Evolutionary conservation across 2,888 invertebrate species (phyloP), one percentile per base, ranked within the genome.

Genomic region (Orthosia incerta): DNA sequence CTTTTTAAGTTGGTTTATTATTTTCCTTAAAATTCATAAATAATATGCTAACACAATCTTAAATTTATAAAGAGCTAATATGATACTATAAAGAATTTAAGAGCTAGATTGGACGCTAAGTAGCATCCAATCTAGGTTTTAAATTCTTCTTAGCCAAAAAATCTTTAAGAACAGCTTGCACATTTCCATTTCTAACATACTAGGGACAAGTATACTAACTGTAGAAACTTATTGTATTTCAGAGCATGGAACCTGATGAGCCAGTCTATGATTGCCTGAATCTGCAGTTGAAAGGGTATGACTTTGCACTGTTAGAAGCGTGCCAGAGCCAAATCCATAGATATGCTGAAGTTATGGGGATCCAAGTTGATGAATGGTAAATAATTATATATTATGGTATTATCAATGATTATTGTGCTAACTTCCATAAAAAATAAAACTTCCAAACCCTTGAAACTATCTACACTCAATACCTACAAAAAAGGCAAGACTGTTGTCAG

Each of bases 221-320:
- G n/a, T 50, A 26, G 12, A 26, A 48, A 50, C 18, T 23, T 26
- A 39, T 66, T 45, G 57, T 83, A 83, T 97, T 97, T 61, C 89
- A 97, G 97, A 94, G 94, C 78, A 95, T 97, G 94, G 97, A 97
- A 92, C 97, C 98, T 0, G 97, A 98, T 92, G 97, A 97, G 81
- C 98, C 98, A 3, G 94, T 97, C 18, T 98, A 98, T 92, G 97
- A 98, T 78, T 96, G 97, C 18, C 89, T 99, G 18, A 98, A 98
- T 92, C 95, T 99, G 31, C 98, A 98, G 93, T 93, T 99, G 59
- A 98, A 97, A 89, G 98, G 99, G 2, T 98, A 99, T 91, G 98
- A 98, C 91, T 99, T 96, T 93, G 97, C 98, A 5, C 88, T 98
- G 9, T 92, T 99, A 68, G 99, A 99, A 94, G 97, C 96, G 79